phyloP scores from a whole-genome alignment of 1,140 invertebrate species.

The Amyelois transitella region DNA sequence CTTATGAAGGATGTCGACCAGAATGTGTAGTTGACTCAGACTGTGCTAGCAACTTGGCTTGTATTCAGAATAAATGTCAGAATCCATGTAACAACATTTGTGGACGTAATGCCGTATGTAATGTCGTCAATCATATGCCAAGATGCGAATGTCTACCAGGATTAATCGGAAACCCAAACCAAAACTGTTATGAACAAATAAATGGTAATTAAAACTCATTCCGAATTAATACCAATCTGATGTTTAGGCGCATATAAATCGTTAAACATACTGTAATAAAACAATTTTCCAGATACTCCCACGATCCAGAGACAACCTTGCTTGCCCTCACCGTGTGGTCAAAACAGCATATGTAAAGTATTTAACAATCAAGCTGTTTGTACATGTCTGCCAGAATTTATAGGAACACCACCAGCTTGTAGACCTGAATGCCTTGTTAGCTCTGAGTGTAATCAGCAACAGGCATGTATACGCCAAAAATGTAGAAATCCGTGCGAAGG shows the following conservation, averaged over 20 bases:
- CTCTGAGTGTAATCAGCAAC: conserved; percentile 65
- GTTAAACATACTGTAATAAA: too few relatives aligned
- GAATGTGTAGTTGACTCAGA: conserved; percentile 79
- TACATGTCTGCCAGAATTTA: conserved; percentile 75
- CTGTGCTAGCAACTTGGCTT: conserved; percentile 76
- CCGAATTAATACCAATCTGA: background rate
- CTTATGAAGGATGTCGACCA: conserved; percentile 79
- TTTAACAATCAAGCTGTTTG: conserved; percentile 81
- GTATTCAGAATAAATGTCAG: conserved; percentile 78
- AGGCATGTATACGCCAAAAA: conserved; percentile 70
- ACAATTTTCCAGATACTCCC: conserved; percentile 37
- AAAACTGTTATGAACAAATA: conserved; percentile 46
- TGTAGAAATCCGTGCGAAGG: conserved; percentile 76
- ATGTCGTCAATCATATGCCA: conserved; percentile 75
- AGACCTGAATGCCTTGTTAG: conserved; percentile 75
- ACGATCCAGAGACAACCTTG: conserved; percentile 76
- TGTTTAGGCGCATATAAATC: background rate
- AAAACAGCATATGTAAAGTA: conserved; percentile 81
- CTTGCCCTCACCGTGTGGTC: conserved; percentile 85
- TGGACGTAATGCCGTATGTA: conserved; percentile 78
- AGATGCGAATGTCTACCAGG: conserved; percentile 75
- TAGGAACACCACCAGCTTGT: conserved; percentile 70
- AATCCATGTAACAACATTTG: conserved; percentile 81
- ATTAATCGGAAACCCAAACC: conserved; percentile 76
- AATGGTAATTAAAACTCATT: conserved; percentile 27